phyloP scores from a whole-genome alignment of 2,797 vertebrate species.

The Necrosyrtes monachus region DNA sequence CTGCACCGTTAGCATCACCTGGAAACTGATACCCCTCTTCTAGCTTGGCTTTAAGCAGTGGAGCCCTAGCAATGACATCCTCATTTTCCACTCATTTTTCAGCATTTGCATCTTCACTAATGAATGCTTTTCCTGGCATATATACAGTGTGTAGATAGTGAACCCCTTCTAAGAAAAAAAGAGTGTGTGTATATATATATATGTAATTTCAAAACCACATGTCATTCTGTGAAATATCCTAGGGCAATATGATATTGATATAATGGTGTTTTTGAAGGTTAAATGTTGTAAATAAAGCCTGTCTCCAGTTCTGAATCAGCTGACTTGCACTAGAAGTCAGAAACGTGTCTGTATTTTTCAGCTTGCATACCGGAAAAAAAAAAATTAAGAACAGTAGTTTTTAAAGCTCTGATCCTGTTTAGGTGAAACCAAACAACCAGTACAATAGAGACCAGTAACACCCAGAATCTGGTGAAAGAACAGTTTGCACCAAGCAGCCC shows the following conservation, averaged over 20 bases:
- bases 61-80: not conserved
- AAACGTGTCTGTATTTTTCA: not conserved
- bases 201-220: not conserved
- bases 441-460: not conserved
- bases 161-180: not conserved
- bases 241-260: not conserved
- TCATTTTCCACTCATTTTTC: not conserved
- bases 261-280: not conserved
- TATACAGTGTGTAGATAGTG: not conserved
- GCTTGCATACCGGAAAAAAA: not conserved
- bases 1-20: not conserved
- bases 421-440: not conserved
- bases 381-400: not conserved
- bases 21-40: not conserved
- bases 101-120: not conserved
- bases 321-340: not conserved
- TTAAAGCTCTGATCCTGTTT: not conserved
- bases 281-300: not conserved
- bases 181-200: rapidly evolving
- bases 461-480: not conserved
- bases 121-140: not conserved
- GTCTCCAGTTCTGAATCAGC: not conserved
- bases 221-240: not conserved
- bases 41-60: not conserved
- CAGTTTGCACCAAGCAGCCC: not conserved